Evolutionary conservation across 2,113 vertebrate species (phyloP), one percentile per base, ranked within the genome.

Genomic region (Conger conger): DNA sequence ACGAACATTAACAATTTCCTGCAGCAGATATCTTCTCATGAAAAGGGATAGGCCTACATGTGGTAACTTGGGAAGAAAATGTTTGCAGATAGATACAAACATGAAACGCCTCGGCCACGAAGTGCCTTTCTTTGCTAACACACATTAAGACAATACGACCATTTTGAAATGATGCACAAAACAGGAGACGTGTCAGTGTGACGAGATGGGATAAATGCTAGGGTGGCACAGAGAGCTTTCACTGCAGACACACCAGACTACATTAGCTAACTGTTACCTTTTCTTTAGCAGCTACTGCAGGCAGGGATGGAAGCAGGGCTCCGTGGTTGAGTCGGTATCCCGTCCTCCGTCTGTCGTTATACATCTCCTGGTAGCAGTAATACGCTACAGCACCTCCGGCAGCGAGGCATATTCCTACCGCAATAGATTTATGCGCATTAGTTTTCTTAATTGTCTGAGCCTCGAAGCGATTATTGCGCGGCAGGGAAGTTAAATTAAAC

Each of bases 241-340:
- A 33, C 1, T 73, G 68, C n/a, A 73, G 27, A 33, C 68, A 73
- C 9, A 73, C 4, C 20, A 63, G 57, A 27, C 57, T 63, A 57
- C 54, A 27, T 8, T 50, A 3, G 27, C 57, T 50, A 50, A 50
- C 45, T 50, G 45, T 50, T 93, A 96, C 94, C 94, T 92, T 93
- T 76, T 95, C 94, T 83, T 94, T 95, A 23, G 95, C 95, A 77
- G 89, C 85, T 4, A 96, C 93, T 0, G 90, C 90, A 15, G 93
- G 93, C 45, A 95, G 87, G 57, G 88, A 91, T 37, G 91, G 88
- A 5, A 93, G 85, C 83, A 93, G 37, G 17, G 84, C 86, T 16
- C 80, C 85, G 35, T 87, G 77, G 85, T 15, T 84, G 91, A 91
- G 87, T 87, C 87, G 82, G 86, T 8, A 76, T 23, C 76, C 63